Evolutionary conservation across 2,113 vertebrate species (phyloP).

Genomic region (Camelus bactrianus): DNA sequence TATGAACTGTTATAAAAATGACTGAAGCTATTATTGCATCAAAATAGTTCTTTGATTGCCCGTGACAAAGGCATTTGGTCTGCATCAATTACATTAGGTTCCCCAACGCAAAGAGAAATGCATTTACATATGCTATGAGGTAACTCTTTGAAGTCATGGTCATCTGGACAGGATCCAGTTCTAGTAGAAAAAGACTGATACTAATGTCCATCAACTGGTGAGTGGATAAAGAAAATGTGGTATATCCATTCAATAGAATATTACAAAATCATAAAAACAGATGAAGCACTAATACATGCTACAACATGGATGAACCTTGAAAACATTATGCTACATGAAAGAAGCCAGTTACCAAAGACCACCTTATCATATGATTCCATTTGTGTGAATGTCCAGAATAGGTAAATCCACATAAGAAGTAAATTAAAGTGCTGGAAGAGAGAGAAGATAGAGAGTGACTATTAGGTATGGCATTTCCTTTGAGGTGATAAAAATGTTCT

Average conservation of each 20-base stretch:
- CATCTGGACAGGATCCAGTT: background rate
- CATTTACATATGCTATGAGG: background rate
- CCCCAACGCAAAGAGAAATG: background rate
- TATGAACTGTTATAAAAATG: too few relatives aligned
- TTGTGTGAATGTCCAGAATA: background rate
- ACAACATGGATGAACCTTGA: background rate
- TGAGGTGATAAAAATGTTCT: background rate
- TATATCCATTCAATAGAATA: background rate
- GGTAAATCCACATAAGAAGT: background rate
- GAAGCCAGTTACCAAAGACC: background rate
- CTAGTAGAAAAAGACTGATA: background rate
- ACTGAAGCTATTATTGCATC: too few relatives aligned
- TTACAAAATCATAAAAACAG: background rate
- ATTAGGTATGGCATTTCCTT: background rate
- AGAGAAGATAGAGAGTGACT: background rate
- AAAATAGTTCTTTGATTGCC: background rate
- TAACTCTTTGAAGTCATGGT: conserved; percentile 9
- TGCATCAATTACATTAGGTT: background rate
- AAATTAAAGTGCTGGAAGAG: background rate
- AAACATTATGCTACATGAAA: background rate
- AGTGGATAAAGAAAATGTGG: background rate
- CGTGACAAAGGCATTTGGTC: background rate
- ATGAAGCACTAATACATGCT: background rate
- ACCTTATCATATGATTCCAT: background rate
- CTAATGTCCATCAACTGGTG: background rate